Conservation (phyloP, 2,888 invertebrate species). For the Cephalotes varians region DNA sequence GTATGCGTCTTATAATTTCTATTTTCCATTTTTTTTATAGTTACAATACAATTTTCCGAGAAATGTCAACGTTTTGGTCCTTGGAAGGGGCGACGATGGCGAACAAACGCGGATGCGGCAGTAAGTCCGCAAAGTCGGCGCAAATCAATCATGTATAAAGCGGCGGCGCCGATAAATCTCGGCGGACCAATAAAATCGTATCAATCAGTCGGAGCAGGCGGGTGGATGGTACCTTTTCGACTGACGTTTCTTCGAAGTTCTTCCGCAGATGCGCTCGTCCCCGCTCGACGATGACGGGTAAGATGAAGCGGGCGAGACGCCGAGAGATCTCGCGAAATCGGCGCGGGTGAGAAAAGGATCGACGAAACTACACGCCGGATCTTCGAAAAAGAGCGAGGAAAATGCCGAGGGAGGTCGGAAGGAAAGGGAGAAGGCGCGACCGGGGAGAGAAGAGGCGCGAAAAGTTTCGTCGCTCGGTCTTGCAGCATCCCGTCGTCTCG, state of each 20-base stretch:
- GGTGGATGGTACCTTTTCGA: constrained; percentile 61
- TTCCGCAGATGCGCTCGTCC: constrained; percentile 54
- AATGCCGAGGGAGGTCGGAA: constrained; percentile 9
- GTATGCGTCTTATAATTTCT: neutral
- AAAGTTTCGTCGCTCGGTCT: constrained; percentile 69
- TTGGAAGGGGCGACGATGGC: no score
- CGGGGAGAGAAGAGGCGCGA: constrained; percentile 30
- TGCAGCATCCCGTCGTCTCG: constrained; percentile 58
- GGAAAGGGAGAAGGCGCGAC: neutral
- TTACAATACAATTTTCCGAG: neutral
- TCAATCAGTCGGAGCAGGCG: constrained; percentile 77
- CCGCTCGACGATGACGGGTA: constrained; percentile 27
- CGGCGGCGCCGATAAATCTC: constrained; percentile 72
- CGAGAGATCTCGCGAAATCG: constrained; percentile 32
- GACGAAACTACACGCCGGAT: constrained; percentile 24
- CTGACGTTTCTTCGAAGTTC: constrained; percentile 70
- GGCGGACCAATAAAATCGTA: constrained; percentile 79
- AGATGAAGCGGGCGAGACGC: constrained; percentile 46
- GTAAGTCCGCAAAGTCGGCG: constrained; percentile 51
- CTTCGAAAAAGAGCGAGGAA: constrained; percentile 20
- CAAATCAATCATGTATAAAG: constrained; percentile 76
- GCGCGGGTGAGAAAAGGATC: constrained; percentile 43
- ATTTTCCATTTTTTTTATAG: neutral
- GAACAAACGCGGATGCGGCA: neutral
- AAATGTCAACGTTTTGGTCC: neutral